Evolutionary conservation across 2,888 invertebrate species (phyloP).

Genomic region (Ormia ochracea): DNA sequence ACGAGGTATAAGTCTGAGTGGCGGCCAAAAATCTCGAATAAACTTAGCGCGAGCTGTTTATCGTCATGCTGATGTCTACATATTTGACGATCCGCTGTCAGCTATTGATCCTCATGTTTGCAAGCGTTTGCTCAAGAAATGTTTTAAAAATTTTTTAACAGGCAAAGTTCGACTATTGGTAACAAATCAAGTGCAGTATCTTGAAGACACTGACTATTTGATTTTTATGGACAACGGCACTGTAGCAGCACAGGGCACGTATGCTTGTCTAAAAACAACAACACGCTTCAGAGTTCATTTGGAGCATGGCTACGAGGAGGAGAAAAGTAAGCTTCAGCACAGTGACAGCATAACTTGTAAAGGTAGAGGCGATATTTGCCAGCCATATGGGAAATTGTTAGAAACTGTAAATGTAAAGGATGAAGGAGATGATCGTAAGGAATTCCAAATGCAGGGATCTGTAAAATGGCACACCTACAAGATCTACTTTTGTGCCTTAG

Average conservation of each 20-base stretch:
- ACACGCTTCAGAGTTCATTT: constrained; percentile 77
- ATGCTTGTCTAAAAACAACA: constrained; percentile 77
- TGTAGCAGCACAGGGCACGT: constrained; percentile 72
- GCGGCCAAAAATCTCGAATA: constrained; percentile 86
- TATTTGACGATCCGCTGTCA: constrained; percentile 87
- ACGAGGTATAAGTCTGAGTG: constrained; percentile 83
- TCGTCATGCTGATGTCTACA: constrained; percentile 84
- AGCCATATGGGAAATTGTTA: constrained; percentile 14
- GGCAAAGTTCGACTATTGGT: constrained; percentile 84
- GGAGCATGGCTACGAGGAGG: constrained; percentile 68
- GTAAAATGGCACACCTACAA: constrained; percentile 80
- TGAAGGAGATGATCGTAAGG: constrained; percentile 75
- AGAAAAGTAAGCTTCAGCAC: constrained; percentile 62
- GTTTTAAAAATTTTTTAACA: constrained; percentile 80
- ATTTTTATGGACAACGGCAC: constrained; percentile 79
- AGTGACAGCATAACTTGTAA: constrained; percentile 70
- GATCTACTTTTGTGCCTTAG: constrained; percentile 79
- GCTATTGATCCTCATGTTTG: constrained; percentile 88
- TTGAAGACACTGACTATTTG: constrained; percentile 78
- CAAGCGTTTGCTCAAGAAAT: constrained; percentile 84
- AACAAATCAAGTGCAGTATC: constrained; percentile 82
- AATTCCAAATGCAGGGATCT: constrained; percentile 81
- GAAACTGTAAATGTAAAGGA: constrained; percentile 49
- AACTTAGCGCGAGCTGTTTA: constrained; percentile 86
- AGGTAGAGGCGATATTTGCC: constrained; percentile 50